These are phyloP conservation scores for Drosophila bifasciata DNA, from an alignment of 1,140 invertebrate species.

Conservation along the genomic window DNA sequence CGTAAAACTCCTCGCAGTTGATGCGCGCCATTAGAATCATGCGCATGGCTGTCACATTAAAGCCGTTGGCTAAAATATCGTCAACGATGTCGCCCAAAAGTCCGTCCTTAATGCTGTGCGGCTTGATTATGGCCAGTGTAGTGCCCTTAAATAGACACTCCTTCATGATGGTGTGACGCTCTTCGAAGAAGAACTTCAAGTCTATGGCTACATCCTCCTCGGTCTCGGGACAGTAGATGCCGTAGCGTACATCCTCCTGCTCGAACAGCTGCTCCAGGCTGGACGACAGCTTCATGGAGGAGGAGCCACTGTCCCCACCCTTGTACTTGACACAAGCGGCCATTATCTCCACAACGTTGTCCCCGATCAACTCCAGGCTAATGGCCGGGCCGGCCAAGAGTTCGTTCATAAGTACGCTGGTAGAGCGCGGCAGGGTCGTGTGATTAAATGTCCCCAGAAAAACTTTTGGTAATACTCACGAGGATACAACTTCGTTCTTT, in stretches of 20 bases:
- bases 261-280: constrained; percentile 90
- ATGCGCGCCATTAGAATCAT: constrained; percentile 91
- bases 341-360: constrained; percentile 87
- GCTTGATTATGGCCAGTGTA: constrained; percentile 95
- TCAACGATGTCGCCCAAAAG: constrained; percentile 89
- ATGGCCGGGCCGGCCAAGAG: constrained; percentile 90
- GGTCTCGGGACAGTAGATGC: constrained; percentile 88
- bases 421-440: no score
- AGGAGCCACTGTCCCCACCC: constrained; percentile 47
- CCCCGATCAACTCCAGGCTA: constrained; percentile 90
- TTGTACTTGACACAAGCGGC: constrained; percentile 53
- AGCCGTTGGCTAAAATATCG: constrained; percentile 90
- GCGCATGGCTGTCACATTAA: constrained; percentile 91
- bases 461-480: constrained; percentile 84
- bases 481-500: constrained; percentile 86
- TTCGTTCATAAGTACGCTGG: constrained; percentile 86
- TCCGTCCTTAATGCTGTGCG: constrained; percentile 92
- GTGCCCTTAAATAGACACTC: constrained; percentile 76
- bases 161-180: constrained; percentile 53
- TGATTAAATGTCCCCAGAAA: no score
- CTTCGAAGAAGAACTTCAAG: constrained; percentile 89
- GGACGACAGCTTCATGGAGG: constrained; percentile 84
- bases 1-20: constrained; percentile 95
- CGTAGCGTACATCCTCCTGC: constrained; percentile 89
- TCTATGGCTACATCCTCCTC: constrained; percentile 86